phyloP scores from a whole-genome alignment of 2,888 invertebrate genomes.

The Branchellion lobata region DNA sequence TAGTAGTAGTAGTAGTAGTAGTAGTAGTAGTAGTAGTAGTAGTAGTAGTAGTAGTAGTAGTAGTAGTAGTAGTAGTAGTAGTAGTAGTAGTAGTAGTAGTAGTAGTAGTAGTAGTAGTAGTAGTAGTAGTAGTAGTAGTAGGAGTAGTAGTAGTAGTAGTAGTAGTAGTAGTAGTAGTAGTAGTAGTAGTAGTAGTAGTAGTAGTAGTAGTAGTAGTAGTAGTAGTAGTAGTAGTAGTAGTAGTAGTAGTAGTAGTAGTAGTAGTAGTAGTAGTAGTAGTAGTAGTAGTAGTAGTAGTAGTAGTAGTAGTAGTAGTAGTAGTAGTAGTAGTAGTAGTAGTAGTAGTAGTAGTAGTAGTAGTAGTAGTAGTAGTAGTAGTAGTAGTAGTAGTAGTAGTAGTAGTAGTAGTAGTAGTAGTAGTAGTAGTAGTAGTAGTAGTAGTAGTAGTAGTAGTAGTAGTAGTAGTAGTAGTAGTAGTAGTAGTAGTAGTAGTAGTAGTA shows the following conservation, averaged over 20 bases:
- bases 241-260: conserved; percentile 32
- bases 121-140: neutral
- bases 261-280: conserved; percentile 24
- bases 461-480: conserved; percentile 21
- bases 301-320: conserved; percentile 34
- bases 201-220: conserved; percentile 10
- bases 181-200: neutral
- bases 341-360: conserved; percentile 32
- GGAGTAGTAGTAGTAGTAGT: no score
- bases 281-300: conserved; percentile 30
- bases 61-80: conserved; percentile 36
- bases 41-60: neutral
- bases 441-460: conserved; percentile 28
- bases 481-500: no score
- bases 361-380: conserved; percentile 38
- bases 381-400: conserved; percentile 39
- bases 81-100: conserved; percentile 17
- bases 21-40: neutral
- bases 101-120: conserved; percentile 25
- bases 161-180: neutral
- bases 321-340: conserved; percentile 30
- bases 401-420: conserved; percentile 38
- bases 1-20: conserved; percentile 8
- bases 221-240: conserved; percentile 21
- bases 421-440: conserved; percentile 32